Evolutionary conservation across 2,888 invertebrate species (phyloP), one percentile per base, ranked within the genome.

Genomic region (Drymonia ruficornis): DNA sequence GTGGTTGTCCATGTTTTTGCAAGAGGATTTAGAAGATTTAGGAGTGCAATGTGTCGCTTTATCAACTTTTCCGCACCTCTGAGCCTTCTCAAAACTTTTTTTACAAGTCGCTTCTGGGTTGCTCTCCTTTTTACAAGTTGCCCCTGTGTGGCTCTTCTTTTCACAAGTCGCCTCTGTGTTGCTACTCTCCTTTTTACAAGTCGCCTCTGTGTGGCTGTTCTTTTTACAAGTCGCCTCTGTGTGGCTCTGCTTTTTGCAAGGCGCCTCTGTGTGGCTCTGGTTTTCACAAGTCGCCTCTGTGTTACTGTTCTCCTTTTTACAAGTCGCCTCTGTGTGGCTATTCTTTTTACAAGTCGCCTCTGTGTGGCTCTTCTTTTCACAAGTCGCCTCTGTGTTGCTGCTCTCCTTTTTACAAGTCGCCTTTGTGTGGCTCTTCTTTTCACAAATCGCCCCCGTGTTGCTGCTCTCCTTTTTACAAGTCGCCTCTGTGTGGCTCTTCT

Each of bases 81-180:
- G 23, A 19, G 16, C 12, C 18, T 12, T 43, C 1, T 43, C 43
- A 19, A 15, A 0, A 28, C 28, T 45, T 3, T 13, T 18, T 13
- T 19, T 43, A 0, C 19, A 0, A 16, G 19, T 19, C 2, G 1
- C 12, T 11, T 40, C 45, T 45, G 45, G n/a, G 9, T 28, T 28
- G 28, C 45, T 28, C 45, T 28, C n/a, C n/a, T 45, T 45, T 28
- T 45, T n/a, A 45, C n/a, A 12, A n/a, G 28, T n/a, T 15, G n/a
- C 28, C 5, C 28, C 15, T n/a, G n/a, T n/a, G n/a, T n/a, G n/a
- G n/a, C n/a, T n/a, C n/a, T n/a, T n/a, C n/a, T n/a, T n/a, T n/a
- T n/a, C n/a, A n/a, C n/a, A n/a, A n/a, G n/a, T n/a, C n/a, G n/a
- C 23, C 28, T 43, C 2, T 6, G 45, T n/a, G 2, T 28, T 2